Evolutionary conservation across 2,888 invertebrate genomes (phyloP).

Genomic region (Biston stratarius): DNA sequence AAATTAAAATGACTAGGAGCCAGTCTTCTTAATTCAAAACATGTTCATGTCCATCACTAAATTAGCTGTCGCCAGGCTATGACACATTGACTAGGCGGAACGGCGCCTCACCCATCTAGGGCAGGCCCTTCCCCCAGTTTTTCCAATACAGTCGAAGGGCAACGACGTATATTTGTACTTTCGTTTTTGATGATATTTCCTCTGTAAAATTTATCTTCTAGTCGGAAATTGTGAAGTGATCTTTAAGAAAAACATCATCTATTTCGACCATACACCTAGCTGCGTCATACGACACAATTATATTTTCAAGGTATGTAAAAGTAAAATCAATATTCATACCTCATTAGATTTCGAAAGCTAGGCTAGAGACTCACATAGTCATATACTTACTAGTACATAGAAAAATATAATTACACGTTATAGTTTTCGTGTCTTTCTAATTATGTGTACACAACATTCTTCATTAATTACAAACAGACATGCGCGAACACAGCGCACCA

Average conservation of each 20-base stretch:
- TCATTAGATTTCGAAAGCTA: not conserved
- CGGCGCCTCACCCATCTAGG: slow-evolving; percentile 6
- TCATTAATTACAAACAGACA: no score
- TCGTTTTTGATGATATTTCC: not conserved
- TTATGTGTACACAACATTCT: no score
- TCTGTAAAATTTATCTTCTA: not conserved
- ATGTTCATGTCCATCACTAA: not conserved
- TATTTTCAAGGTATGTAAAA: not conserved
- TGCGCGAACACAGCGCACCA: no score
- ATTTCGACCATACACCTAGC: not conserved
- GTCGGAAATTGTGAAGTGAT: not conserved
- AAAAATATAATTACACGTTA: no score
- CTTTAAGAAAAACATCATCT: not conserved
- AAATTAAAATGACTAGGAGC: no score
- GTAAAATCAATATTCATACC: not conserved
- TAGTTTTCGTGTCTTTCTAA: no score
- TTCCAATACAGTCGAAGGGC: slow-evolving; percentile 5
- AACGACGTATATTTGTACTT: slow-evolving; percentile 1
- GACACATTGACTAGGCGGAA: slow-evolving; percentile 14
- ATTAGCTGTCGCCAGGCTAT: slow-evolving; percentile 7
- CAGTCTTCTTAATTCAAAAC: no score
- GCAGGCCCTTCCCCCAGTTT: slow-evolving; percentile 8
- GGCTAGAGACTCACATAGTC: no score
- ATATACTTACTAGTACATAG: no score
- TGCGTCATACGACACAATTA: not conserved